Conservation (phyloP, 2,888 invertebrate species). For the Homarus gammarus region DNA sequence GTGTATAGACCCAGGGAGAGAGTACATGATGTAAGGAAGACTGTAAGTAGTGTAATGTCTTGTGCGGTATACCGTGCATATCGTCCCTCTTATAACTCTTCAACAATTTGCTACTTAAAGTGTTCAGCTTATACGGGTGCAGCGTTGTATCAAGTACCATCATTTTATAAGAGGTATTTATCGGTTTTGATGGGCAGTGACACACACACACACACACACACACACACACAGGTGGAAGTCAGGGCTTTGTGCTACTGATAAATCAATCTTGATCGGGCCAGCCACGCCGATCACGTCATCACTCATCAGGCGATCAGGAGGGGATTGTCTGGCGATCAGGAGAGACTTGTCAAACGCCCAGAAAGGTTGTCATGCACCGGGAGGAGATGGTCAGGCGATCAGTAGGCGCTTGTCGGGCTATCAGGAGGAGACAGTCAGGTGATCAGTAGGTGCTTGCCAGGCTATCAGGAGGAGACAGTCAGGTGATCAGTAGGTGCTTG, state of each 20-base stretch:
- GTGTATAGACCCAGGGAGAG: too few species aligned
- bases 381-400: not conserved
- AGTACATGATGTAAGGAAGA: too few species aligned
- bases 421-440: not conserved
- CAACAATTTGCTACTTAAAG: too few species aligned
- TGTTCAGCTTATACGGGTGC: too few species aligned
- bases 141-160: not conserved
- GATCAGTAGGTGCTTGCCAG: not conserved
- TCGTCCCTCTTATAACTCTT: too few species aligned
- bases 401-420: not conserved
- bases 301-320: not conserved
- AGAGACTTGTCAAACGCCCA: not conserved
- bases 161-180: too few species aligned
- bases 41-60: too few species aligned
- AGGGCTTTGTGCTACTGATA: not conserved
- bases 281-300: not conserved
- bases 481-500: not conserved
- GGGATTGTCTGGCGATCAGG: not conserved
- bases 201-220: not conserved
- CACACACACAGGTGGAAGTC: not conserved
- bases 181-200: too few species aligned
- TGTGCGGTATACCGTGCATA: too few species aligned
- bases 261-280: not conserved
- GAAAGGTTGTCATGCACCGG: too few species aligned
- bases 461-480: not conserved